Percentiles rank a stretch among this genome's conserved stretches.
These are phyloP conservation scores for Pogoniulus pusillus DNA, from an alignment of 2,797 vertebrate species.

Conservation along the genomic window DNA sequence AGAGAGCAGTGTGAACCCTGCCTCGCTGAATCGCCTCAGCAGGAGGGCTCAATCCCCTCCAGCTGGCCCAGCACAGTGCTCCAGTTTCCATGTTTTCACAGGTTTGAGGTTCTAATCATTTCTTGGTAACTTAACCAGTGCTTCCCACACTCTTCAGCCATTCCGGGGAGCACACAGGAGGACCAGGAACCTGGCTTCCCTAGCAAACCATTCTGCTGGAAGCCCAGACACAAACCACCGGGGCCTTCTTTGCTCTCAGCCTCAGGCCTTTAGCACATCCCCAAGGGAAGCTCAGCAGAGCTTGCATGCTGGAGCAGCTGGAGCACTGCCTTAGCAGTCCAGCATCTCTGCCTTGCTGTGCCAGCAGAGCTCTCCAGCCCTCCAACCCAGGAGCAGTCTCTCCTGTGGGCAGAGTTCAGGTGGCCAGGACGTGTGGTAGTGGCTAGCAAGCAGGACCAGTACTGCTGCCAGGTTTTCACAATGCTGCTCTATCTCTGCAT, in stretches of 20 bases:
- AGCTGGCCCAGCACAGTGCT: neutral
- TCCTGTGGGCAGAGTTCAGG: neutral
- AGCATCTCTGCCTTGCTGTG: neutral
- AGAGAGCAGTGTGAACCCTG: neutral
- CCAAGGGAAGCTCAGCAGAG: neutral
- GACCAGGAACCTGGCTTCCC: neutral
- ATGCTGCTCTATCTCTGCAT: neutral
- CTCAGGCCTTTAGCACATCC: neutral
- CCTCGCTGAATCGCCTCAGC: neutral
- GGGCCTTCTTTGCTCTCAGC: neutral
- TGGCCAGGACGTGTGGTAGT: neutral
- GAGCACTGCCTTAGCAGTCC: neutral
- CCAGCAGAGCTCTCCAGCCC: neutral
- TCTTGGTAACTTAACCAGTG: constrained; percentile 5
- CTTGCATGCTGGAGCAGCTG: neutral
- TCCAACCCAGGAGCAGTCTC: neutral
- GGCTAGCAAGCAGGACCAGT: neutral
- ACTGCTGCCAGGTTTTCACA: neutral
- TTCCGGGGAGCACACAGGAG: neutral
- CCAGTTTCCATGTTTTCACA: constrained; percentile 1
- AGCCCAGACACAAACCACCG: neutral
- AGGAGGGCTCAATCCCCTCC: neutral
- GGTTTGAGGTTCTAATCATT: constrained; percentile 22
- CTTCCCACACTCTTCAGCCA: neutral
- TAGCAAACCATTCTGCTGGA: neutral